Conservation (phyloP, 2,888 invertebrate genomes). For the Clistopyga incitator region DNA sequence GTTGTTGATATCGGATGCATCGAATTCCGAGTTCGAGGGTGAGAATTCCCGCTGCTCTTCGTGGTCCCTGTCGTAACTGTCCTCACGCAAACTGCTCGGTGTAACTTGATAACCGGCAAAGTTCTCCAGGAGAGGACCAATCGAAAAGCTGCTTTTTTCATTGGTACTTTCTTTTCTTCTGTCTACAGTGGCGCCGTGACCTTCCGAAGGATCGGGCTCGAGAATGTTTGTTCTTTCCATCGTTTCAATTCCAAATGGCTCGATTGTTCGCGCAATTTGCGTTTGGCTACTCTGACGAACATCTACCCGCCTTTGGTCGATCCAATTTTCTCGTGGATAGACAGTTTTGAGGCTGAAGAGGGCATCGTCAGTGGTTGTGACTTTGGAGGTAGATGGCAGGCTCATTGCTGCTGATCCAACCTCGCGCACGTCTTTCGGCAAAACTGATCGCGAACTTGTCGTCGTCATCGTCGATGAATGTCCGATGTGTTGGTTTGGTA, state of each 20-base stretch:
- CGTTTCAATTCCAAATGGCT: slow-evolving; percentile 37
- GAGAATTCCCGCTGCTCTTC: slow-evolving; percentile 2
- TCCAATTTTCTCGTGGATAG: slow-evolving; percentile 36
- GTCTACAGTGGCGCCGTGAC: slow-evolving; percentile 21
- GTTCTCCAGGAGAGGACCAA: slow-evolving; percentile 57
- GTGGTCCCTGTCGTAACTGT: background rate
- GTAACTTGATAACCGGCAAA: slow-evolving; percentile 67
- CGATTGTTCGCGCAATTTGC: slow-evolving; percentile 12
- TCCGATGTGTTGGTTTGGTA: slow-evolving; percentile 29
- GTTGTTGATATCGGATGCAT: slow-evolving; percentile 21
- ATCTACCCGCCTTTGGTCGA: slow-evolving; percentile 23
- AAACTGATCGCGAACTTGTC: slow-evolving; percentile 42
- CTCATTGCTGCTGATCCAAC: slow-evolving; percentile 13
- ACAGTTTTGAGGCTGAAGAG: slow-evolving; percentile 6
- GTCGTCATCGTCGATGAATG: slow-evolving; percentile 38
- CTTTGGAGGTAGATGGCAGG: slow-evolving; percentile 32
- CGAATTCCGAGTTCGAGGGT: slow-evolving; percentile 11
- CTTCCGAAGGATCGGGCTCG: slow-evolving; percentile 26
- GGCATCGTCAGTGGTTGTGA: slow-evolving; percentile 31
- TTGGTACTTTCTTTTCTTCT: slow-evolving; percentile 44
- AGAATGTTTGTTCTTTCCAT: slow-evolving; percentile 18
- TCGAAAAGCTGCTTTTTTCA: slow-evolving; percentile 10
- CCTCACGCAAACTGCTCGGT: slow-evolving; percentile 43
- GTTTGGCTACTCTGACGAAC: background rate
- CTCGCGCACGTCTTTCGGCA: slow-evolving; percentile 32